These are phyloP conservation scores for Sebastes nivosus DNA, from an alignment of 2,797 vertebrate species.

Conservation along the genomic window DNA sequence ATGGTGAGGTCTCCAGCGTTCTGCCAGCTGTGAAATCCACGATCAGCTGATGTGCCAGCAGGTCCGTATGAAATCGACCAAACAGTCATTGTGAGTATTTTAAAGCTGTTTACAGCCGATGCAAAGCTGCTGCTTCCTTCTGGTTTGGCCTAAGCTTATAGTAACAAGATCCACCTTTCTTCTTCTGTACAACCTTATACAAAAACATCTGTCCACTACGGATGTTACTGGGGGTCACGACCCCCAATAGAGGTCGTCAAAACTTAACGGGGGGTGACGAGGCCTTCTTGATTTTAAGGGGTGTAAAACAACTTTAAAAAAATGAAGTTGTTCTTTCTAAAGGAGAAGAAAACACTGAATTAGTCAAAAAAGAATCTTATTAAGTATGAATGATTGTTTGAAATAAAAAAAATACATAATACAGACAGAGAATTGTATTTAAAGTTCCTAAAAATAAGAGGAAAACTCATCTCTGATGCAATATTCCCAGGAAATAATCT, in stretches of 20 bases:
- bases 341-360: not conserved
- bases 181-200: not conserved
- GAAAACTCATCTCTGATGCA: not conserved
- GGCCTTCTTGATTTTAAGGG: too few relatives aligned
- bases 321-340: not conserved
- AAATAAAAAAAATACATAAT: not conserved
- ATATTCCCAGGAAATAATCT: too few relatives aligned
- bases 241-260: not conserved
- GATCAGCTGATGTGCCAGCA: slow-evolving; percentile 38
- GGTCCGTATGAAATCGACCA: slow-evolving; percentile 28
- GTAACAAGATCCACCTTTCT: not conserved
- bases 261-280: too few relatives aligned
- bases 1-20: not conserved
- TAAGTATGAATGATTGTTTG: not conserved
- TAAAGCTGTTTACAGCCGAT: slow-evolving; percentile 19
- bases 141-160: not conserved
- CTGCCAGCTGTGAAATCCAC: slow-evolving; percentile 47
- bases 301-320: too few relatives aligned
- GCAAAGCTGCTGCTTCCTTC: slow-evolving; percentile 15
- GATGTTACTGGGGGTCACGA: not conserved
- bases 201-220: not conserved
- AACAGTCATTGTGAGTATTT: slow-evolving; percentile 25
- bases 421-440: not conserved
- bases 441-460: not conserved
- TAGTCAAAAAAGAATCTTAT: not conserved